phyloP scores from a whole-genome alignment of 2,113 vertebrate species.

The Canis aureus region DNA sequence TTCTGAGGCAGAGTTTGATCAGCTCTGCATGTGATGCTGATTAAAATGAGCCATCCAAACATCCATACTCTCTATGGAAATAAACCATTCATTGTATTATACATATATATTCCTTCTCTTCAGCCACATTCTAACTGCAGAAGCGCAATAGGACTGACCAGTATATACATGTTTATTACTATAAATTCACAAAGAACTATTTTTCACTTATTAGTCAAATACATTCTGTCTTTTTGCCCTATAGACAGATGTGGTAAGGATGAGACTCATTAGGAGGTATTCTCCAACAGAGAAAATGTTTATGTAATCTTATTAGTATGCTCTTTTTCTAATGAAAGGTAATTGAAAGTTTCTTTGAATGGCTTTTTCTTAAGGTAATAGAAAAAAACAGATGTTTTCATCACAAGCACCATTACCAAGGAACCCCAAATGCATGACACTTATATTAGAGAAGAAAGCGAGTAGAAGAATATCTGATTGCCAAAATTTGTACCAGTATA shows the following conservation, averaged over 20 bases:
- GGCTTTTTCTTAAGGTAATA: conserved; percentile 16
- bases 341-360: conserved; percentile 51
- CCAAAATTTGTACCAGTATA: neutral
- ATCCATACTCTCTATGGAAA: neutral
- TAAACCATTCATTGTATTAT: neutral
- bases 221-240: neutral
- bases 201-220: neutral
- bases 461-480: neutral
- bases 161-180: neutral
- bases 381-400: neutral
- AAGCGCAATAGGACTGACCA: neutral
- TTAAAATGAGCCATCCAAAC: neutral
- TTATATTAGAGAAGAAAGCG: conserved; percentile 18
- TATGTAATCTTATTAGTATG: neutral
- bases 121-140: neutral
- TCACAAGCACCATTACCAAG: conserved; percentile 36
- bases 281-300: neutral
- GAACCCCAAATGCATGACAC: neutral
- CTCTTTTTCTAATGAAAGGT: conserved; percentile 21
- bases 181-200: neutral
- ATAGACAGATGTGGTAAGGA: neutral
- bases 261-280: neutral
- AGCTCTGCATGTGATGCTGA: neutral
- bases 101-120: neutral
- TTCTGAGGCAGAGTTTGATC: neutral